Conservation (phyloP, 2,797 vertebrate genomes). For the Poeciliopsis paucimaculata region DNA sequence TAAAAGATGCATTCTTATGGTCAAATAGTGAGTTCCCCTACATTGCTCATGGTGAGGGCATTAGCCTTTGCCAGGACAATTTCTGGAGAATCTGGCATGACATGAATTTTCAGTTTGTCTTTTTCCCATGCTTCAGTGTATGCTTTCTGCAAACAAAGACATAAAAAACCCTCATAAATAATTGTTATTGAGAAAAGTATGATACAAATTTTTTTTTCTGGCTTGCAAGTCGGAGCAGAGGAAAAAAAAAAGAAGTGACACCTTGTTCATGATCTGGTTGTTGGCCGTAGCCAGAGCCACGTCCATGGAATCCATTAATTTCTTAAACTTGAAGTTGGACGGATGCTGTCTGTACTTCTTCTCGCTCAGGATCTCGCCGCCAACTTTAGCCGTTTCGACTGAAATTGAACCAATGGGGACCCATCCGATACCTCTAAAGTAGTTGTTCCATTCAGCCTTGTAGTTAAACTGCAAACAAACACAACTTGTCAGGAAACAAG, state of each 20-base stretch:
- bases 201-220: not conserved
- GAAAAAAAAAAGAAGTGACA: slow-evolving; percentile 13
- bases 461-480: slow-evolving; percentile 82
- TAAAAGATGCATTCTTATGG: not conserved
- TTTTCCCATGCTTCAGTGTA: slow-evolving; percentile 93
- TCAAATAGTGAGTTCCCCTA: slow-evolving; percentile 39
- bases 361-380: slow-evolving; percentile 86
- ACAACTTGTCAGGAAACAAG: not conserved
- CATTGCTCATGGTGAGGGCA: slow-evolving; percentile 79
- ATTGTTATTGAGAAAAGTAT: not conserved
- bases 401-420: slow-evolving; percentile 87
- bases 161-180: slow-evolving; percentile 16
- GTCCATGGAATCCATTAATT: slow-evolving; percentile 90
- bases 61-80: slow-evolving; percentile 85
- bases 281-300: slow-evolving; percentile 86
- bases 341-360: slow-evolving; percentile 87
- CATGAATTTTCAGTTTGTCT: slow-evolving; percentile 88
- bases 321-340: slow-evolving; percentile 84
- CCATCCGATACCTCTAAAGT: slow-evolving; percentile 86
- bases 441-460: slow-evolving; percentile 86
- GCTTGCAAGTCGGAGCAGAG: not conserved
- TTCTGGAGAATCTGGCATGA: slow-evolving; percentile 94
- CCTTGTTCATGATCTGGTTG: slow-evolving; percentile 88
- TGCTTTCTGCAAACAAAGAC: slow-evolving; percentile 81
- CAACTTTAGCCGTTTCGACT: slow-evolving; percentile 88